Conservation (phyloP, 2,113 vertebrate genomes). For the Lagopus leucura region DNA sequence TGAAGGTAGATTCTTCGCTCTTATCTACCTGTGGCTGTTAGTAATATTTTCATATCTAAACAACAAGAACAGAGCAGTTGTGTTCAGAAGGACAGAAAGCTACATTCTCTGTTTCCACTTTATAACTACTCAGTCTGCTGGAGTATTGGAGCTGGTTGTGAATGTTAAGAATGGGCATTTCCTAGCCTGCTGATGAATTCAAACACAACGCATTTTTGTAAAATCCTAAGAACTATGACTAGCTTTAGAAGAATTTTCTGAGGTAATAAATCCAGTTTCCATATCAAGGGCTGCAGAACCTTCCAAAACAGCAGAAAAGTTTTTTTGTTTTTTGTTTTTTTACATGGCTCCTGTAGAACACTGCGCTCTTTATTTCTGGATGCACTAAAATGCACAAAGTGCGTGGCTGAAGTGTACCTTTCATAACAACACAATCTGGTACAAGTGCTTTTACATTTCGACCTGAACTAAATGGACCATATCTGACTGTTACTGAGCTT, state of each 20-base stretch:
- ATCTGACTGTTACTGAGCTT: background rate
- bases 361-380: background rate
- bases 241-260: conserved; percentile 3
- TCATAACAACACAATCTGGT: background rate
- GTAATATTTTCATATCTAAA: conserved; percentile 21
- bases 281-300: background rate
- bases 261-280: background rate
- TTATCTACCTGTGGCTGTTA: background rate
- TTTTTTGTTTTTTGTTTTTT: too few relatives aligned
- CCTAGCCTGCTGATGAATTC: conserved; percentile 4
- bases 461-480: background rate
- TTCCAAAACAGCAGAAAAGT: background rate
- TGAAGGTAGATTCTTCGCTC: background rate
- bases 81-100: background rate
- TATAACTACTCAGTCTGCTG: background rate
- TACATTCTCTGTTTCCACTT: background rate
- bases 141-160: background rate
- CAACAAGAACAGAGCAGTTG: background rate
- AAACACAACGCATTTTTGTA: background rate
- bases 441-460: background rate
- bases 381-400: background rate
- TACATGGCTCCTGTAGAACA: background rate
- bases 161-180: background rate
- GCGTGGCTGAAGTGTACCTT: background rate
- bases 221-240: background rate